phyloP scores from a whole-genome alignment of 2,888 invertebrate species.

The Dicyrtomina minuta region DNA sequence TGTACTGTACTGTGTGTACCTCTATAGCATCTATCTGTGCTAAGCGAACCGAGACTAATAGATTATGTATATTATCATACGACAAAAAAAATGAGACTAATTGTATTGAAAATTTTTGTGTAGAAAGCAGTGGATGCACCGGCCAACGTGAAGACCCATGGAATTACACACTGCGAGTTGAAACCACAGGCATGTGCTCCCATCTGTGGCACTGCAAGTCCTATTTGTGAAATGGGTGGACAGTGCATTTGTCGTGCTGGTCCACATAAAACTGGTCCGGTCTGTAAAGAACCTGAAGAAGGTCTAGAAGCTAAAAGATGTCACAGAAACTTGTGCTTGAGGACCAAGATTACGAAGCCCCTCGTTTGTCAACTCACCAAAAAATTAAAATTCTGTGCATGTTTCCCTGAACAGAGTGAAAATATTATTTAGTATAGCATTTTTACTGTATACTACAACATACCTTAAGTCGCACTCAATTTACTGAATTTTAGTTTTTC shows the following conservation, averaged over 20 bases:
- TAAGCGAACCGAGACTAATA: too few relatives aligned
- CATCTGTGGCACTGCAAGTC: background rate
- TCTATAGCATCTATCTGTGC: too few relatives aligned
- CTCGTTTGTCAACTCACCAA: conserved; percentile 7
- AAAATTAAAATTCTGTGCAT: conserved; percentile 16
- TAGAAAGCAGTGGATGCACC: too few relatives aligned
- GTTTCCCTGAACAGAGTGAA: conserved; percentile 6
- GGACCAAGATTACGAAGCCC: background rate
- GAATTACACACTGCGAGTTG: conserved; percentile 14
- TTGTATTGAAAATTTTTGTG: too few relatives aligned
- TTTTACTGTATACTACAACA: too few relatives aligned
- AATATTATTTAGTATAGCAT: too few relatives aligned
- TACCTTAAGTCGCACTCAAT: too few relatives aligned
- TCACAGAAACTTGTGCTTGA: background rate
- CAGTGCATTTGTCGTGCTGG: background rate
- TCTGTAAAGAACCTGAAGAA: background rate
- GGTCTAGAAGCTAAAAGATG: conserved; percentile 4
- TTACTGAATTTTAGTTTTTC: too few relatives aligned
- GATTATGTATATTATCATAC: too few relatives aligned
- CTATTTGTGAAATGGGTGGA: conserved; percentile 19
- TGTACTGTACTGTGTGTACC: too few relatives aligned
- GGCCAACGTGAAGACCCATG: conserved; percentile 11
- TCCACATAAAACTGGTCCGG: background rate
- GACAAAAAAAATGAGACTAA: too few relatives aligned
- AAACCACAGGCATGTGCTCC: background rate